A percentile compares a stretch with the other conserved stretches of the same genome.
These are phyloP conservation scores for Thamnaconus septentrionalis DNA, from an alignment of 2,113 vertebrate genomes.

Conservation along the genomic window DNA sequence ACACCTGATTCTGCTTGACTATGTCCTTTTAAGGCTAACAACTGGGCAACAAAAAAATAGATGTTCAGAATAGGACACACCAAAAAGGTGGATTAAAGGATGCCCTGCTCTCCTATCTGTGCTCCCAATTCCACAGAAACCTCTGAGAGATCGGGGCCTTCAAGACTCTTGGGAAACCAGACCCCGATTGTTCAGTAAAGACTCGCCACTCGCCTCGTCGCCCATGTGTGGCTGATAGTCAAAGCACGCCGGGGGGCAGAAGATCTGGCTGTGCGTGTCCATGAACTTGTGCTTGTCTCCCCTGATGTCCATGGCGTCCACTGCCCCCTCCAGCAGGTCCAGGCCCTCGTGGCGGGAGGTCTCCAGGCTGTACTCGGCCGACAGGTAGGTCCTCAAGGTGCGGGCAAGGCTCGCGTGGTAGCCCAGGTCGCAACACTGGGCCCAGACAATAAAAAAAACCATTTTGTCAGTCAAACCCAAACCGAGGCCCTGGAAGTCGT, in stretches of 20 bases:
- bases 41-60: too few species aligned
- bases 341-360: constrained; percentile 95
- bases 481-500: too few species aligned
- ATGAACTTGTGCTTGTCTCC: constrained; percentile 97
- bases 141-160: too few species aligned
- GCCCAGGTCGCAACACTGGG: constrained; percentile 93
- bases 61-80: background rate
- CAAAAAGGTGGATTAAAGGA: background rate
- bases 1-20: too few species aligned
- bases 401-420: constrained; percentile 95
- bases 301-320: constrained; percentile 91
- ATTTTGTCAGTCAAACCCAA: too few species aligned
- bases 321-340: constrained; percentile 90
- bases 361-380: constrained; percentile 96
- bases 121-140: background rate
- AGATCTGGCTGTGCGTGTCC: constrained; percentile 95
- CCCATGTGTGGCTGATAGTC: constrained; percentile 99
- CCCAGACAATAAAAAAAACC: constrained; percentile 1
- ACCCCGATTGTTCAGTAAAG: too few species aligned
- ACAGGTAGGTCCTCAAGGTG: constrained; percentile 94
- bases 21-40: too few species aligned
- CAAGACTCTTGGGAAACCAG: too few species aligned
- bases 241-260: constrained; percentile 95
- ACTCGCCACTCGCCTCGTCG: constrained; percentile 84
- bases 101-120: background rate